These are phyloP conservation scores for Manacus vitellinus DNA, from an alignment of 2,113 vertebrate species.

Conservation along the genomic window DNA sequence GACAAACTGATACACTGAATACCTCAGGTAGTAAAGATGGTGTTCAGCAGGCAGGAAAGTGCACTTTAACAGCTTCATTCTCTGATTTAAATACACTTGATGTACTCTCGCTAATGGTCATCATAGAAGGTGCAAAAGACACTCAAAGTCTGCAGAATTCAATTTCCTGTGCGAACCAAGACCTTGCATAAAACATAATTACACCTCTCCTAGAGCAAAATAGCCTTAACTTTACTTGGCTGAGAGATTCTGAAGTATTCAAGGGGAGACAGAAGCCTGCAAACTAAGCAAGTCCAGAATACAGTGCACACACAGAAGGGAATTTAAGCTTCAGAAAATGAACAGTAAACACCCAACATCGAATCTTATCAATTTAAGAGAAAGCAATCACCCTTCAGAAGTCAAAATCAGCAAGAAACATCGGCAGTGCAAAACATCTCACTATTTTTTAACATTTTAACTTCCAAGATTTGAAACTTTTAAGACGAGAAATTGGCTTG, in stretches of 20 bases:
- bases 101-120: rapidly evolving
- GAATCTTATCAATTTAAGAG: background rate
- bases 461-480: background rate
- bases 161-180: background rate
- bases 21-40: background rate
- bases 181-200: background rate
- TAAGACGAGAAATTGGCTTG: background rate
- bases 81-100: background rate
- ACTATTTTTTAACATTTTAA: rapidly evolving
- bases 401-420: background rate
- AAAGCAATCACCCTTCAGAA: background rate
- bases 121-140: background rate
- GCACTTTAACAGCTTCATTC: background rate
- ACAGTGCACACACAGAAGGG: rapidly evolving
- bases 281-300: background rate
- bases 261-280: background rate
- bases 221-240: background rate
- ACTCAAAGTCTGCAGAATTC: background rate
- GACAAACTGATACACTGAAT: rapidly evolving
- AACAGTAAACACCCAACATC: rapidly evolving
- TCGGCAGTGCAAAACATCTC: rapidly evolving
- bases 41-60: background rate
- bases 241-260: background rate
- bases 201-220: background rate
- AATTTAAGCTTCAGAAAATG: background rate